These are phyloP conservation scores for Phoeniculus purpureus DNA, from an alignment of 2,797 vertebrate species.

Conservation along the genomic window DNA sequence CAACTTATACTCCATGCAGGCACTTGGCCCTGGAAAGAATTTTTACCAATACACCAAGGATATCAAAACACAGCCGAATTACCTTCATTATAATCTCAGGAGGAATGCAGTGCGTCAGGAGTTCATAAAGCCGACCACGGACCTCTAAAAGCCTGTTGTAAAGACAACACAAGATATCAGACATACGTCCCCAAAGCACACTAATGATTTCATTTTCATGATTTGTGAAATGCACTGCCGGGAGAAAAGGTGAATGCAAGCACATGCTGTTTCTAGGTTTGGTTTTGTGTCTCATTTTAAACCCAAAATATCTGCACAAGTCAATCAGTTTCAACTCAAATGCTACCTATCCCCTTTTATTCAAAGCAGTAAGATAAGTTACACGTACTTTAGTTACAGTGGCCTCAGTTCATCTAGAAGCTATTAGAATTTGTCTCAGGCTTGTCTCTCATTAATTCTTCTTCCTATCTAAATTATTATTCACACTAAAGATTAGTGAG, in stretches of 20 bases:
- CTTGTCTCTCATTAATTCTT: background rate
- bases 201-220: background rate
- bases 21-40: background rate
- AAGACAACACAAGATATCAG: background rate
- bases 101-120: conserved; percentile 96
- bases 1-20: background rate
- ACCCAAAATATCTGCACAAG: background rate
- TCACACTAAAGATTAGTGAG: background rate
- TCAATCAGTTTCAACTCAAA: background rate
- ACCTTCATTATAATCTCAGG: conserved; percentile 98
- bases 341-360: background rate
- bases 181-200: background rate
- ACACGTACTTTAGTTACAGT: background rate
- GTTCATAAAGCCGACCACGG: conserved; percentile 91
- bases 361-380: background rate
- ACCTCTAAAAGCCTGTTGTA: conserved; percentile 90
- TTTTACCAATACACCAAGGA: background rate
- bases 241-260: background rate
- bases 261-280: background rate
- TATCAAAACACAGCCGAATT: conserved; percentile 25
- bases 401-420: background rate
- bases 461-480: background rate
- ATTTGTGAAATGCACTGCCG: background rate
- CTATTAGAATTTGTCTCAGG: background rate
- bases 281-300: background rate